These are phyloP conservation scores for Rhingia rostrata DNA, from an alignment of 2,888 invertebrate species.

Conservation along the genomic window DNA sequence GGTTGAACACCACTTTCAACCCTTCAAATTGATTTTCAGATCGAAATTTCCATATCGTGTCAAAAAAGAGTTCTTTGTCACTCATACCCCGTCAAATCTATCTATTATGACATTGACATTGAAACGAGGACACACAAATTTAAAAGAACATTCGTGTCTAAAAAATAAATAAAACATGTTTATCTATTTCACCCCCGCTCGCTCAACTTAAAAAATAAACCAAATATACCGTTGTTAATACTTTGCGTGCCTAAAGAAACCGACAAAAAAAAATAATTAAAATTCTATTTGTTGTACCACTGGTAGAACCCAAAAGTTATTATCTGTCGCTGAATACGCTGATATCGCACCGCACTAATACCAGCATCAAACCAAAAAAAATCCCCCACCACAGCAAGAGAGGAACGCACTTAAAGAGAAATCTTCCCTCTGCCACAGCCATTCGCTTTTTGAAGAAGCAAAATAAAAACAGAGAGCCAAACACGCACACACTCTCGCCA, in stretches of 20 bases:
- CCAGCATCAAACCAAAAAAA: slow-evolving; percentile 47
- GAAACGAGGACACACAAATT: slow-evolving; percentile 56
- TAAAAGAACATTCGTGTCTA: slow-evolving; percentile 17
- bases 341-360: slow-evolving; percentile 12
- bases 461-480: slow-evolving; percentile 56
- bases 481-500: neutral
- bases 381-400: slow-evolving; percentile 21
- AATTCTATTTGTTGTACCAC: slow-evolving; percentile 28
- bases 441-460: neutral
- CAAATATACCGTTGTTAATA: no score
- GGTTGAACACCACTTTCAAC: neutral
- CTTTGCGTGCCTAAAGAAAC: slow-evolving; percentile 6
- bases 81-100: slow-evolving; percentile 13
- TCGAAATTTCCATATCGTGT: slow-evolving; percentile 9
- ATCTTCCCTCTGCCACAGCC: neutral
- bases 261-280: neutral
- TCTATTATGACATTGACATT: slow-evolving; percentile 54
- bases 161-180: neutral
- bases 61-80: neutral
- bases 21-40: neutral
- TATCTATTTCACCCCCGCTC: neutral
- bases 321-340: slow-evolving; percentile 65
- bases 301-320: slow-evolving; percentile 54
- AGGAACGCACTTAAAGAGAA: slow-evolving; percentile 9
- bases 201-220: neutral